Base-by-base conservation (phyloP, 30 jellyfish, hydroid and myxozoan species). In the Cassiopea xamachana region DNA sequence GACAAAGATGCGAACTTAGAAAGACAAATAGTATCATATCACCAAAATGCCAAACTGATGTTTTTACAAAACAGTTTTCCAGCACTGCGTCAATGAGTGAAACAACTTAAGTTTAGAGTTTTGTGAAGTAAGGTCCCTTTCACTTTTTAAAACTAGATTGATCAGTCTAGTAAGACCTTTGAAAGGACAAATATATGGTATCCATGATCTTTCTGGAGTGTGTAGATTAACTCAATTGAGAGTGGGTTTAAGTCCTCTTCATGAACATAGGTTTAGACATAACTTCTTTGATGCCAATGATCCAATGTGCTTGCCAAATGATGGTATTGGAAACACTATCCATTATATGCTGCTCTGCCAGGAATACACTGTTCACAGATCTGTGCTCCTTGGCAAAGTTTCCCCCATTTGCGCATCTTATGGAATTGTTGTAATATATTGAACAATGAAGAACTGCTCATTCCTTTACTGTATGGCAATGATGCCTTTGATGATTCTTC, bases 341-440 rank as follows among this genome's bases (percentile, higher is more conserved):
- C 73, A 77, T 77, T 77, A 43, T n/a, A 77, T 77, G 86, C 86
- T 77, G 86, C 86, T 77, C 86, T 77, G 86, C 73, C 86, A 77
- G 19, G 86, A 77, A 77, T 77, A 77, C 73, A 73, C 86, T 77
- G 19, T 46, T 73, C 86, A 77, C 16, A 77, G 86, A 77, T 7
- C 71, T 44, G 86, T 77, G 18, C 86, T 77, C 73, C 73, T 77
- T 77, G 86, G 86, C 86, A 46, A 46, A 46, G 45, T 71, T 71
- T 1, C 10, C 27, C 80, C 80, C 39, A 18, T 71, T 44, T 46
- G 86, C 19, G 86, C 84, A 44, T 75, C 84, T 47, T 27, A 75
- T 75, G 84, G 84, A 44, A 69, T 75, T 75, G 84, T 27, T 27
- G 39, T 27, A 27, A 27, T 27, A 27, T 27, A 27, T 27, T 27